phyloP scores from a whole-genome alignment of 2,888 invertebrate genomes.

The Melieria picta region DNA sequence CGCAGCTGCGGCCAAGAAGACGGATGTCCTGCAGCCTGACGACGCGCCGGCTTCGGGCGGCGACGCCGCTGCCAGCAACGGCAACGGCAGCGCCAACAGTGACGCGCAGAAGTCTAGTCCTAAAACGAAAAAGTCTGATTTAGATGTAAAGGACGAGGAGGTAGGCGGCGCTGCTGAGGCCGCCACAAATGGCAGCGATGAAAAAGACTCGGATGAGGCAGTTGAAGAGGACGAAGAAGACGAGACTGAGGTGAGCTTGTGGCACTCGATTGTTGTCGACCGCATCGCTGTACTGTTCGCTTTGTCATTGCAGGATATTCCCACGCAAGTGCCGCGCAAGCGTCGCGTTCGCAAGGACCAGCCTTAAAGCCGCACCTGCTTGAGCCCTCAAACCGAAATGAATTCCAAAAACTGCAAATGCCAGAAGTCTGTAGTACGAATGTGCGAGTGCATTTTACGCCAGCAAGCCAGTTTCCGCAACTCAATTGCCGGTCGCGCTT shows the following conservation, averaged over 20 bases:
- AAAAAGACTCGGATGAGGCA: slow-evolving; percentile 46
- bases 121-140: slow-evolving; percentile 65
- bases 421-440: slow-evolving; percentile 24
- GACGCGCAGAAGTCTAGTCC: slow-evolving; percentile 54
- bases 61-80: slow-evolving; percentile 41
- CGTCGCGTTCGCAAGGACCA: slow-evolving; percentile 63
- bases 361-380: slow-evolving; percentile 38
- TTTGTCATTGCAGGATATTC: slow-evolving; percentile 47
- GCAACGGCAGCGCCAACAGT: slow-evolving; percentile 41
- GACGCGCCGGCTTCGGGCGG: slow-evolving; percentile 51
- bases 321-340: slow-evolving; percentile 56
- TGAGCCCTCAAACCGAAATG: slow-evolving; percentile 1
- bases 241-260: slow-evolving; percentile 44
- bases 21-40: slow-evolving; percentile 75
- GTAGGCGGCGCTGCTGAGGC: slow-evolving; percentile 38
- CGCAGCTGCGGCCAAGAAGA: slow-evolving; percentile 73
- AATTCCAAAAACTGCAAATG: slow-evolving; percentile 25
- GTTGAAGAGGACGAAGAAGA: slow-evolving; percentile 47
- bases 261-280: not conserved
- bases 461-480: not conserved
- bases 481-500: too few species aligned
- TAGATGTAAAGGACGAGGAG: slow-evolving; percentile 58
- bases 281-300: not conserved
- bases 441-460: slow-evolving; percentile 10
- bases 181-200: slow-evolving; percentile 39